These are phyloP conservation scores for Drosophila carrolli DNA, from an alignment of 1,140 invertebrate genomes.

Conservation along the genomic window DNA sequence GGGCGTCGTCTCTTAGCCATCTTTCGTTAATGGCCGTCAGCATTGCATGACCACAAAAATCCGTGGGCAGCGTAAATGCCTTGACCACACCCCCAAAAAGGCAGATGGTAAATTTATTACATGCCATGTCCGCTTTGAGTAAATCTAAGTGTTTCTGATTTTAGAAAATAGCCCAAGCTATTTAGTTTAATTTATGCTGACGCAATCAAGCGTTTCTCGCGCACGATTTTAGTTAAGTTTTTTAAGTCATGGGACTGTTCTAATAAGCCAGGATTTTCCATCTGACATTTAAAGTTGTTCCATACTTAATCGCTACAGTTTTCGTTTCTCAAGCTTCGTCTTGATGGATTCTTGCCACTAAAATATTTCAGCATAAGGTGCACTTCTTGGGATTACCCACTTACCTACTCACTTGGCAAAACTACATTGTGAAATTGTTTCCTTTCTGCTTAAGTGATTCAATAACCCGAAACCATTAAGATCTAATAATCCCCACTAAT, in stretches of 20 bases:
- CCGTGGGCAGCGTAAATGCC: slow-evolving; percentile 3
- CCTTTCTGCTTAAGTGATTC: too few relatives aligned
- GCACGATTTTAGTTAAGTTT: too few relatives aligned
- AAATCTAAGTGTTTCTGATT: slow-evolving; percentile 16
- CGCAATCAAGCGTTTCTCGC: not conserved
- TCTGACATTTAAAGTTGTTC: too few relatives aligned
- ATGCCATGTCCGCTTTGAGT: slow-evolving; percentile 18
- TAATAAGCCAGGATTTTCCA: too few relatives aligned
- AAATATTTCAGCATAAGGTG: too few relatives aligned
- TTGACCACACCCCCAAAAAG: slow-evolving; percentile 7
- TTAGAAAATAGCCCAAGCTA: not conserved
- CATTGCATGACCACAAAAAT: slow-evolving; percentile 33
- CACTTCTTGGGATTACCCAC: too few relatives aligned
- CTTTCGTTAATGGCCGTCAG: slow-evolving; percentile 14
- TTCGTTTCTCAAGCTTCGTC: too few relatives aligned
- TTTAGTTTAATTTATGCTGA: not conserved
- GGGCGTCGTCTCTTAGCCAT: slow-evolving; percentile 9
- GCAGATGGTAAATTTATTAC: slow-evolving; percentile 40
- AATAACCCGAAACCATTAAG: not conserved
- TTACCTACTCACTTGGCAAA: too few relatives aligned
- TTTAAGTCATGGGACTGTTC: too few relatives aligned
- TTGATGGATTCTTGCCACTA: too few relatives aligned
- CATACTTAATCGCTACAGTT: too few relatives aligned
- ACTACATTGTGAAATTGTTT: too few relatives aligned
- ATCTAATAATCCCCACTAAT: not conserved